Base-by-base conservation (phyloP, 2,113 vertebrate genomes). In the Ceuthmochares aereus region DNA sequence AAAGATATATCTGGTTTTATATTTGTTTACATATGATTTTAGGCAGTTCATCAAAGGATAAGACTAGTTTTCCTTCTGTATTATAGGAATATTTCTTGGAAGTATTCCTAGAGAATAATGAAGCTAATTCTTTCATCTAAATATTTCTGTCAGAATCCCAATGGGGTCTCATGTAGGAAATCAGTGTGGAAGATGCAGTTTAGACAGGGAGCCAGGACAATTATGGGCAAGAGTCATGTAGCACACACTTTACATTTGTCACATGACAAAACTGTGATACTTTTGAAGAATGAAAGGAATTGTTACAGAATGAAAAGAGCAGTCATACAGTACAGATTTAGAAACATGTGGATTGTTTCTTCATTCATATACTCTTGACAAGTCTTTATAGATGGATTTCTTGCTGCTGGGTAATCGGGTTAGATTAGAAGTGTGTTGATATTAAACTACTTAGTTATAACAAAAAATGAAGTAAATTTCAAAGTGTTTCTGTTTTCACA, bases 211-310 rank as follows among this genome's bases (percentile, higher is more conserved):
- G 8, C 9, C 29, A 55, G 12, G 10, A 52, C 6, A 59, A 0
- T 84, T 78, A 32, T 0, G 1, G 23, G 43, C 34, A 74, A 9
- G 3, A 67, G 6, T 2, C 25, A 20, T 43, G 58, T 72, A 67
- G 17, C 2, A 21, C 14, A 23, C 1, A 6, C 1, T 0, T 25
- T 75, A 23, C 4, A 21, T 70, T 74, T 84, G 17, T 58, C 1
- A 0, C 52, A 66, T 67, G 56, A 40, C 4, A 25, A 10, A 87
- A 36, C 17, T 8, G 17, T 43, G 56, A 32, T 64, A 10, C 3
- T 0, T 36, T 30, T 79, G 22, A 56, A 7, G 6, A 80, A 64
- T 30, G 5, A 77, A 64, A 80, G 1, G 47, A 62, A 54, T 54
- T 56, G 5, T 64, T 74, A 43, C 10, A n/a, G 22, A 22, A 37